Evolutionary conservation across 2,797 vertebrate species (phyloP).

Genomic region (Pogoniulus pusillus): DNA sequence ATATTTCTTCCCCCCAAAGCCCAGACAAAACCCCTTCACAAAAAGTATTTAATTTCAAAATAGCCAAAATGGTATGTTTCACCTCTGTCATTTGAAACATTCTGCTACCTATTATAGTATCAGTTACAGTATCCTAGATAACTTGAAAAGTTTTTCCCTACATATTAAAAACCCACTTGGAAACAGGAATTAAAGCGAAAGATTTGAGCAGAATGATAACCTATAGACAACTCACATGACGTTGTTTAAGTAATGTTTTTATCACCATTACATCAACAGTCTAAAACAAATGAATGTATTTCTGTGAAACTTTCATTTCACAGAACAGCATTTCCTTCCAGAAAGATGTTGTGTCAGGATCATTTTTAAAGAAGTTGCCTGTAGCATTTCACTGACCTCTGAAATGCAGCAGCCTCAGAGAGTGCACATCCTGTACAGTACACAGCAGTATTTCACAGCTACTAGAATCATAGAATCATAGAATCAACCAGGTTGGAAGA

Average conservation of each 20-base stretch:
- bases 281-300: neutral
- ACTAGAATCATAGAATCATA: too few relatives aligned
- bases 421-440: neutral
- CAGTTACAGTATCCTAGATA: neutral
- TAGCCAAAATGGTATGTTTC: neutral
- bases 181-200: neutral
- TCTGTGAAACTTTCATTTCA: neutral
- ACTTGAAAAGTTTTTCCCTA: neutral
- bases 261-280: neutral
- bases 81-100: neutral
- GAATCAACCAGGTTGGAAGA: too few relatives aligned
- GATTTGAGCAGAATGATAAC: neutral
- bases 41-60: neutral
- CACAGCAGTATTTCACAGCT: neutral
- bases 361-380: neutral
- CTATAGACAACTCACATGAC: neutral
- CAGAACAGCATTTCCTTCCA: neutral
- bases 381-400: neutral
- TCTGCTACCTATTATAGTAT: neutral
- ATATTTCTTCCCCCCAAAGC: too few relatives aligned
- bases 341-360: neutral
- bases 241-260: neutral
- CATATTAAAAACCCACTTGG: neutral
- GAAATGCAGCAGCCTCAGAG: neutral
- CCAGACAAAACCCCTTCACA: too few relatives aligned